phyloP scores from a whole-genome alignment of 2,113 vertebrate genomes.

The Alosa alosa region DNA sequence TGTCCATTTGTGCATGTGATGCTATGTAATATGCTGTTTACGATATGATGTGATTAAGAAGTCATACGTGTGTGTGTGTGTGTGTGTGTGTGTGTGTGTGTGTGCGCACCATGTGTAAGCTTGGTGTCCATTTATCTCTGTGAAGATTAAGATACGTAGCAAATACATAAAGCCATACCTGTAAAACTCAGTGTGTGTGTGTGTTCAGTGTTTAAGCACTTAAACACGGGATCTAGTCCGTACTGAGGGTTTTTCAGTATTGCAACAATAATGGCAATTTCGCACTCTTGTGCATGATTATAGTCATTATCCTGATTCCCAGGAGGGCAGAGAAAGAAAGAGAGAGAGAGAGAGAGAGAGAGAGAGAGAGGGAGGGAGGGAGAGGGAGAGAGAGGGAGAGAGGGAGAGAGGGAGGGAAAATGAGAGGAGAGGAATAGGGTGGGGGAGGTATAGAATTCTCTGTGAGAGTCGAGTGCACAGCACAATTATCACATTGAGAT shows the following conservation, averaged over 20 bases:
- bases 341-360: background rate
- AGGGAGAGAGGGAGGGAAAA: background rate
- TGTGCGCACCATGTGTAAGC: background rate
- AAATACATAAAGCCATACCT: background rate
- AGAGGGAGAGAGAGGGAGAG: background rate
- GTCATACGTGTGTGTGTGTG: background rate
- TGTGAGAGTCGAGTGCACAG: background rate
- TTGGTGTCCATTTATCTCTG: background rate
- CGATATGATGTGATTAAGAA: background rate
- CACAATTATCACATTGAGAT: background rate
- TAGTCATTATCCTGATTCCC: constrained; percentile 57
- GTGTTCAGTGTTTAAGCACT: background rate
- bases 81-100: constrained; percentile 21
- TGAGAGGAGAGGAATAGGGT: background rate
- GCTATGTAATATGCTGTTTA: background rate
- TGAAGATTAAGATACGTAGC: background rate
- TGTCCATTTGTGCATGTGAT: background rate
- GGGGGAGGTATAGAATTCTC: background rate
- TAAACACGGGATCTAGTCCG: background rate
- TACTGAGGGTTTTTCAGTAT: constrained; percentile 41
- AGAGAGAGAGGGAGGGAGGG: background rate
- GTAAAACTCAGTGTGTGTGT: background rate
- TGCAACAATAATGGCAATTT: constrained; percentile 50
- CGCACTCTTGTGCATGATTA: constrained; percentile 48
- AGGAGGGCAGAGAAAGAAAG: constrained; percentile 31